A percentile compares a stretch with the other conserved stretches of the same genome.
Conservation (phyloP, 2,888 invertebrate genomes). For the Meteorus cinctellus region DNA sequence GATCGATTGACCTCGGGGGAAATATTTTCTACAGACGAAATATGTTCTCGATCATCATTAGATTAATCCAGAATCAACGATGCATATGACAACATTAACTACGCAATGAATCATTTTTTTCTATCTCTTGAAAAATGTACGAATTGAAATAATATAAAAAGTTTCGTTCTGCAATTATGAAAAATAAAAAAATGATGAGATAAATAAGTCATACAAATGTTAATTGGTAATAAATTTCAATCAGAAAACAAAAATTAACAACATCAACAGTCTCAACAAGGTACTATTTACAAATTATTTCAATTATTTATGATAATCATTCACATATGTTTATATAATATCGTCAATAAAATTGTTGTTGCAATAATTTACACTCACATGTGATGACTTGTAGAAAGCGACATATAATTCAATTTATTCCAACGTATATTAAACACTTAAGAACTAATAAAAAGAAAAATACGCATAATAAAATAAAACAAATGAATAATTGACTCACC, state of each 20-base stretch:
- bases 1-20: conserved; percentile 2
- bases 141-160: background rate
- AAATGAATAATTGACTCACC: conserved; percentile 79
- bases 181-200: conserved; percentile 40
- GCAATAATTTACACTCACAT: background rate
- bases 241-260: conserved; percentile 46
- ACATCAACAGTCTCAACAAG: conserved; percentile 52
- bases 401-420: background rate
- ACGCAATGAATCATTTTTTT: background rate
- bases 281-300: conserved; percentile 37
- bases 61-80: conserved; percentile 14
- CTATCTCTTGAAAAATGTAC: background rate
- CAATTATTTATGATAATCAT: conserved; percentile 28
- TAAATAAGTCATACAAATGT: conserved; percentile 38
- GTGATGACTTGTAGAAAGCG: conserved; percentile 2
- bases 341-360: conserved; percentile 26
- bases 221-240: conserved; percentile 31
- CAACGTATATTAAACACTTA: too few relatives aligned
- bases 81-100: conserved; percentile 8
- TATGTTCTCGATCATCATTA: conserved; percentile 2
- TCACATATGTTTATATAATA: background rate
- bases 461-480: background rate
- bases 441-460: background rate
- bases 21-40: conserved; percentile 8
- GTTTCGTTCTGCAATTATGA: background rate